Percentiles rank a stretch among this genome's conserved stretches.
These are phyloP conservation scores for Glyphotaelius pellucidus DNA, from an alignment of 2,888 invertebrate genomes.

Conservation along the genomic window DNA sequence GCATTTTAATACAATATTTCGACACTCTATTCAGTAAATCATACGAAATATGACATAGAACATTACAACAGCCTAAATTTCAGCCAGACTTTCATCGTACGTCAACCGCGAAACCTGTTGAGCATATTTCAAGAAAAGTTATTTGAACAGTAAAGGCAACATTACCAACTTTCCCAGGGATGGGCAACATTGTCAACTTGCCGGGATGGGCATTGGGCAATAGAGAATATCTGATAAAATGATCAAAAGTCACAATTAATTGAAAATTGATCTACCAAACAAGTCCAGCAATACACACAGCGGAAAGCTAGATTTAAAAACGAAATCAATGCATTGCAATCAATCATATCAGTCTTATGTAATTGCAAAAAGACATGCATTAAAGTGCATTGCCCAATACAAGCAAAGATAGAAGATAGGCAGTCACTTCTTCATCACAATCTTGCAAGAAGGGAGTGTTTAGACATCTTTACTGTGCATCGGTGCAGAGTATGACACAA, in stretches of 20 bases:
- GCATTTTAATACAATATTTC: not conserved
- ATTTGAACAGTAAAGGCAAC: not conserved
- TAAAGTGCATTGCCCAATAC: too few species aligned
- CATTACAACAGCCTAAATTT: not conserved
- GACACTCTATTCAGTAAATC: not conserved
- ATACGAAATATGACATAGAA: not conserved
- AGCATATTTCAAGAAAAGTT: not conserved
- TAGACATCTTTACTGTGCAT: too few species aligned
- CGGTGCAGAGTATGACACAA: too few species aligned
- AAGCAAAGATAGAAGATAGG: too few species aligned
- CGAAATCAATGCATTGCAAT: too few species aligned
- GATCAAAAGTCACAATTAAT: not conserved
- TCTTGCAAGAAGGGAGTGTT: too few species aligned
- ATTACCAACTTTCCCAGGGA: not conserved
- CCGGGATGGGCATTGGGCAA: too few species aligned
- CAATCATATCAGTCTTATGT: too few species aligned
- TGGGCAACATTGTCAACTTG: not conserved
- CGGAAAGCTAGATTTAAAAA: too few species aligned
- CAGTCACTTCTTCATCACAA: too few species aligned
- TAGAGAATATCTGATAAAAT: not conserved
- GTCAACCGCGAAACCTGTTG: constrained; percentile 22
- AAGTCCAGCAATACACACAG: not conserved
- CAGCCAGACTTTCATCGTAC: not conserved
- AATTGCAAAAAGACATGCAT: too few species aligned
- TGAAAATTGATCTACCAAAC: not conserved